These are phyloP conservation scores for Glaucopsyche alexis DNA, from an alignment of 2,888 invertebrate genomes.

Conservation along the genomic window DNA sequence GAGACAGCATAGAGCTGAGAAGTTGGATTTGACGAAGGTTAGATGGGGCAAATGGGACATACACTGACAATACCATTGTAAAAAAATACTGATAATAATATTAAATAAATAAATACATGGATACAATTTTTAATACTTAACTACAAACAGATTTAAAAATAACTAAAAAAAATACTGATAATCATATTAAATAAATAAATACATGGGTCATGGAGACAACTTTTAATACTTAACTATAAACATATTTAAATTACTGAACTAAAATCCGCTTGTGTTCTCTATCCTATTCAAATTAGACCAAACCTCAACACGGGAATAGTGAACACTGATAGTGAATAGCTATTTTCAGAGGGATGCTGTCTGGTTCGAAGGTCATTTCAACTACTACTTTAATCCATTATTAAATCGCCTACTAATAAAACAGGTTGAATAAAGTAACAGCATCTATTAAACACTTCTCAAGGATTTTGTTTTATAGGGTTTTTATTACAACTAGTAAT, in stretches of 20 bases:
- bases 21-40: too few species aligned
- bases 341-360: not conserved
- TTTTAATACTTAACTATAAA: not conserved
- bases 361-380: not conserved
- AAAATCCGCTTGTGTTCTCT: not conserved
- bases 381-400: not conserved
- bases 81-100: too few species aligned
- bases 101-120: too few species aligned
- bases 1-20: too few species aligned
- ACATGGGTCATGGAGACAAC: too few species aligned
- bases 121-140: too few species aligned
- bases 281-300: not conserved
- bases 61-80: too few species aligned
- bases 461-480: not conserved
- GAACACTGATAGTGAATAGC: not conserved
- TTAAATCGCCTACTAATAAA: not conserved
- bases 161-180: too few species aligned
- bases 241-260: not conserved
- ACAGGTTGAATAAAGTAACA: not conserved
- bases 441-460: too few species aligned
- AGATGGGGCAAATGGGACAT: too few species aligned
- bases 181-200: too few species aligned
- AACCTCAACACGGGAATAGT: conserved; percentile 5
- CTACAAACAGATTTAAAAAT: too few species aligned
- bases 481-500: not conserved